These are phyloP conservation scores for Gymnorhina tibicen DNA, from an alignment of 2,113 vertebrate genomes.

Conservation along the genomic window DNA sequence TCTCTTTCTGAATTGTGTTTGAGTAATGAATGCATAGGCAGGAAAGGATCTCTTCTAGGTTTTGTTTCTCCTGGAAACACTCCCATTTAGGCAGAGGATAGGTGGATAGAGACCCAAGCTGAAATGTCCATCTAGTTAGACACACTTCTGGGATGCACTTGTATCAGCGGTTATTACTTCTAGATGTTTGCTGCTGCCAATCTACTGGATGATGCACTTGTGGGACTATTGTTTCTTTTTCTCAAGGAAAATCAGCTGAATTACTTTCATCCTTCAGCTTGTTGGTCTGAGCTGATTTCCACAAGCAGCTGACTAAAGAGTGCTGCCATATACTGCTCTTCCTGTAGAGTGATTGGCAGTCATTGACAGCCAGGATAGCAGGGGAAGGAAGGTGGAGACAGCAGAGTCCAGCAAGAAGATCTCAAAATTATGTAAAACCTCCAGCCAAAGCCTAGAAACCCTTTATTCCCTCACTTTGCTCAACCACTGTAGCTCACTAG, in stretches of 20 bases:
- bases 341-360: not conserved
- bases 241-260: not conserved
- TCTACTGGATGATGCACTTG: not conserved
- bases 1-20: not conserved
- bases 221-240: not conserved
- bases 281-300: not conserved
- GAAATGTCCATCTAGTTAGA: not conserved
- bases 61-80: not conserved
- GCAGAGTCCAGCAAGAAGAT: not conserved
- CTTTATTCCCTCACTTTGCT: not conserved
- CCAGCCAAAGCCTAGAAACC: not conserved
- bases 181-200: not conserved
- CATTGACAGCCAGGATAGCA: not conserved
- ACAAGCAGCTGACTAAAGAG: not conserved
- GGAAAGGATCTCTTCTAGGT: not conserved
- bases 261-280: not conserved
- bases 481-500: not conserved
- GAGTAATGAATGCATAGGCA: not conserved
- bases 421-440: not conserved
- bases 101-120: not conserved
- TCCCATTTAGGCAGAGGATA: not conserved
- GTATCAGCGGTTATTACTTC: not conserved
- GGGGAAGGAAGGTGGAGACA: not conserved
- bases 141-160: not conserved
- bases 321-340: not conserved